Base-by-base conservation (phyloP, 2,888 invertebrate genomes). In the Cantharis rustica region DNA sequence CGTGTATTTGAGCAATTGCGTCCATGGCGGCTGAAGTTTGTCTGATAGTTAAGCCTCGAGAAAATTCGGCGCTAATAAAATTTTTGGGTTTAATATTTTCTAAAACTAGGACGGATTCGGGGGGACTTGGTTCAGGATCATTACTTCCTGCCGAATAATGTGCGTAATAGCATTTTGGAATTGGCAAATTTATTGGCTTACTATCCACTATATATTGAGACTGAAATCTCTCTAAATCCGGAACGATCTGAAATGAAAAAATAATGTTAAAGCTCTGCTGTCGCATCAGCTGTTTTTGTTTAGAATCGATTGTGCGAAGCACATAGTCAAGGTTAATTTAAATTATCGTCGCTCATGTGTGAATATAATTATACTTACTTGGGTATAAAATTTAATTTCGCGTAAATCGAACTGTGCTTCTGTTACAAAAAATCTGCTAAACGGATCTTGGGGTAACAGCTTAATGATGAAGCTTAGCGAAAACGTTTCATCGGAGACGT, bases 351-450 rank as follows among this genome's bases (percentile, higher is more conserved):
- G 15, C 26, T 66, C 63, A 26, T 47, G 47, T 47, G 47, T 47
- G n/a, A 47, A 47, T 9, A 47, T 47, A 31, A 11, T 31, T 13
- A 11, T 47, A 84, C 85, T 91, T 83, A 95, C 92, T 90, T 94
- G 93, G 0, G 94, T 95, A 86, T 95, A 95, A 88, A 95, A 95
- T 81, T 94, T 91, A 83, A 95, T 95, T 88, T 95, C 95, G 77
- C 95, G 90, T 5, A 95, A 91, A 87, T 95, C 95, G 85, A 95
- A 95, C 86, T 95, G 95, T 1, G 95, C 94, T 86, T 95, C 95
- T 20, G 94, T 94, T 77, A 95, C 95, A 87, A 95, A 95, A 81
- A 93, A 93, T 72, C 95, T 89, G 78, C 93, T 94, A 87, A 95
- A 95, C 0, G 95, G 94, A 86, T 95, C 95, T 81, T 93, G 91